These are phyloP conservation scores for Peromyscus aztecus DNA, from an alignment of 2,797 vertebrate genomes.

Conservation along the genomic window DNA sequence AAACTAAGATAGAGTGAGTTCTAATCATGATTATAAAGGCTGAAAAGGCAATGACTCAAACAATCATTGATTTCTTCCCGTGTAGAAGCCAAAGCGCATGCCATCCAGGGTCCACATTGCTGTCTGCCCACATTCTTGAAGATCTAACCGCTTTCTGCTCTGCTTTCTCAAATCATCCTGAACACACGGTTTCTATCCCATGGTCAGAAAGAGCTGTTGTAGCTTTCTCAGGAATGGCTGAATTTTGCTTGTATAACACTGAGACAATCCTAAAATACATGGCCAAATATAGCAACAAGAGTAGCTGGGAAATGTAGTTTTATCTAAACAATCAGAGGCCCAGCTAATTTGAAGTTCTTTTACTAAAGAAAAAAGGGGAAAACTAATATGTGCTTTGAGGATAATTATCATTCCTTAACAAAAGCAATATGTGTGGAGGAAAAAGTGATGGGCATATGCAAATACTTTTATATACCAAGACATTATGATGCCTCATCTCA, in stretches of 20 bases:
- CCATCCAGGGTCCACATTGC: background rate
- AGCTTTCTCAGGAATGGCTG: background rate
- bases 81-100: background rate
- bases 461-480: constrained; percentile 3
- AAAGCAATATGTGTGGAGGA: background rate
- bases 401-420: constrained; percentile 5
- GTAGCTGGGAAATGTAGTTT: constrained; percentile 48
- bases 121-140: background rate
- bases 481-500: background rate
- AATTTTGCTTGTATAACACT: background rate
- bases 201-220: constrained; percentile 20
- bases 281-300: constrained; percentile 35
- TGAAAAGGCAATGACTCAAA: constrained; percentile 2
- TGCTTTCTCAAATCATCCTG: background rate
- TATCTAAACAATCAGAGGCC: background rate
- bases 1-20: constrained; percentile 3
- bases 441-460: constrained; percentile 17
- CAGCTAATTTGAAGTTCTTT: constrained; percentile 8
- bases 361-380: constrained; percentile 37
- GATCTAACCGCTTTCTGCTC: background rate
- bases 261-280: background rate
- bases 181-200: background rate
- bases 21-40: background rate
- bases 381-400: background rate
- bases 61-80: constrained; percentile 20